These are phyloP conservation scores for Neopipo cinnamomea DNA, from an alignment of 2,113 vertebrate genomes.

Conservation along the genomic window DNA sequence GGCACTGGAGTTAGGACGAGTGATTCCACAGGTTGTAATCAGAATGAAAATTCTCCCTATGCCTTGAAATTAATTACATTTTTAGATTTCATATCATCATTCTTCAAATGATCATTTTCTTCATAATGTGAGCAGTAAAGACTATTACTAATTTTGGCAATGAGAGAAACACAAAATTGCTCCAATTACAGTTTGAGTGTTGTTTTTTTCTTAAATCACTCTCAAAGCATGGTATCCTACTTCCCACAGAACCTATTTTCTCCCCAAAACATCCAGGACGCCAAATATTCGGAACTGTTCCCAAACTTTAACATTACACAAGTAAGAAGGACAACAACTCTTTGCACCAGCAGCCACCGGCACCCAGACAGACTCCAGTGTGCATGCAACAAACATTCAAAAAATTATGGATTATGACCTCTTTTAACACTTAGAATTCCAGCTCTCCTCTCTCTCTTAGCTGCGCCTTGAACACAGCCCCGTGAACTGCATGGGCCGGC, in stretches of 20 bases:
- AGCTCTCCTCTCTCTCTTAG: background rate
- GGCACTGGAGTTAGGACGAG: background rate
- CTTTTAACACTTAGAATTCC: background rate
- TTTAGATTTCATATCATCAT: background rate
- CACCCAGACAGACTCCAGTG: background rate
- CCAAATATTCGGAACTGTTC: background rate
- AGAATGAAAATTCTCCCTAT: background rate
- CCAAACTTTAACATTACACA: background rate
- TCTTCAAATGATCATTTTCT: background rate
- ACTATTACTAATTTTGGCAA: background rate
- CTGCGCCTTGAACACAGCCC: background rate
- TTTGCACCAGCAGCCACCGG: background rate
- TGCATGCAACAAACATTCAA: accelerated
- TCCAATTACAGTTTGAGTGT: background rate
- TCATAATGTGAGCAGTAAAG: background rate
- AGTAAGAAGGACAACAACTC: background rate
- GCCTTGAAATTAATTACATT: background rate
- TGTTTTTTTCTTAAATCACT: background rate
- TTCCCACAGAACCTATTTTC: background rate
- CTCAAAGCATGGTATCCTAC: background rate
- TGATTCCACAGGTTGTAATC: background rate
- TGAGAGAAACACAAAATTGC: background rate
- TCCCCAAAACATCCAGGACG: background rate
- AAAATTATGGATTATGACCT: background rate
- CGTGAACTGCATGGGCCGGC: background rate